Evolutionary conservation across 2,113 vertebrate species (phyloP).

Genomic region (Turdus rufiventris): DNA sequence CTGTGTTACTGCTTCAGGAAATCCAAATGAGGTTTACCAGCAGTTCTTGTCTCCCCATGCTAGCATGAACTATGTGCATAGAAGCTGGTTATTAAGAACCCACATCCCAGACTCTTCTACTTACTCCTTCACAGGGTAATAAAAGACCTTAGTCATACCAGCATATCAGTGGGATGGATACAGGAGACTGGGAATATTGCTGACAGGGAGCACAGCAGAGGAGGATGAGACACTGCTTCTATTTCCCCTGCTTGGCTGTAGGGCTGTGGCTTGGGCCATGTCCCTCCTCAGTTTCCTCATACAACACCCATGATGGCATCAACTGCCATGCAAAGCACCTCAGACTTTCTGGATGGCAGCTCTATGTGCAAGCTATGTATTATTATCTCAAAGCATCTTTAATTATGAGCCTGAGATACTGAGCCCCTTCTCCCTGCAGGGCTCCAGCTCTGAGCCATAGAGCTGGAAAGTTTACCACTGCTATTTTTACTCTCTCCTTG

Average conservation of each 20-base stretch:
- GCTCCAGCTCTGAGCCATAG: neutral
- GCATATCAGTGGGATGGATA: neutral
- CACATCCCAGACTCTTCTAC: neutral
- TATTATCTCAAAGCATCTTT: neutral
- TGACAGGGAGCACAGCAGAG: neutral
- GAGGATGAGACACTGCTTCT: neutral
- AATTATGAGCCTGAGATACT: neutral
- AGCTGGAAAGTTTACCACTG: neutral
- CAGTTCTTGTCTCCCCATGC: neutral
- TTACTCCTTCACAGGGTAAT: neutral
- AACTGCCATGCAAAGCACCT: neutral
- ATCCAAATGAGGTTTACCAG: neutral
- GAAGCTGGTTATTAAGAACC: neutral
- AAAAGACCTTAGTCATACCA: neutral
- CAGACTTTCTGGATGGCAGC: neutral
- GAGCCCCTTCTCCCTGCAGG: neutral
- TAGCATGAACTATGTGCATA: neutral
- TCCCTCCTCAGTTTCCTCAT: neutral
- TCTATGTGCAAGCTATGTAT: neutral
- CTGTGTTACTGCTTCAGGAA: neutral
- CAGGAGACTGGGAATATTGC: neutral
- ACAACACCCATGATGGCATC: neutral
- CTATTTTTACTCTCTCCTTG: slow-evolving; percentile 1
- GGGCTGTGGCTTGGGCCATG: neutral
- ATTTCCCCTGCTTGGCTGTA: neutral